Evolutionary conservation across 2,113 vertebrate species (phyloP).

Genomic region (Ranitomeya variabilis): DNA sequence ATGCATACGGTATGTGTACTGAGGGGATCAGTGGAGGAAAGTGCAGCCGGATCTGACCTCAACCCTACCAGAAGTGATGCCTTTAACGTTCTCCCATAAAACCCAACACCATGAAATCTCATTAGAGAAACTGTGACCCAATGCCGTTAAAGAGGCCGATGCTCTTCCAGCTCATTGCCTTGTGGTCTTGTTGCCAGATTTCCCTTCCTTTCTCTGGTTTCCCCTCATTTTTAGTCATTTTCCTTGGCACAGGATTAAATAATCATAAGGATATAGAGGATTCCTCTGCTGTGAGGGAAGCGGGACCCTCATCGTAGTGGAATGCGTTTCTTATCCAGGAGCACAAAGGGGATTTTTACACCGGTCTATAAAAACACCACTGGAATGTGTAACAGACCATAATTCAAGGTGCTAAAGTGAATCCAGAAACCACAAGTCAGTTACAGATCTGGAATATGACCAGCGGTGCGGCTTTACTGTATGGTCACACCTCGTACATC

Average conservation of each 20-base stretch:
- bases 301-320: slow-evolving; percentile 49
- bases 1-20: background rate
- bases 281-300: slow-evolving; percentile 49
- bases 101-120: background rate
- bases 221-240: slow-evolving; percentile 45
- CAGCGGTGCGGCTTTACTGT: background rate
- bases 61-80: background rate
- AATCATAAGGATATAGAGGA: slow-evolving; percentile 48
- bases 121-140: background rate
- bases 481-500: background rate
- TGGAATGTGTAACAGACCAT: slow-evolving; percentile 45
- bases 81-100: background rate
- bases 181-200: slow-evolving; percentile 37
- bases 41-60: background rate
- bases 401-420: slow-evolving; percentile 12
- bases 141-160: slow-evolving; percentile 6
- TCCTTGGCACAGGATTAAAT: slow-evolving; percentile 48
- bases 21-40: background rate
- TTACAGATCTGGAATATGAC: background rate
- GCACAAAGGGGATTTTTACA: slow-evolving; percentile 56
- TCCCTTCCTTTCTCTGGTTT: slow-evolving; percentile 41
- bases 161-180: background rate
- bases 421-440: slow-evolving; percentile 41
- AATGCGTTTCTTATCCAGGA: slow-evolving; percentile 55
- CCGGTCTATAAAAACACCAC: slow-evolving; percentile 29